phyloP scores from a whole-genome alignment of 2,113 vertebrate species.

The Glaucidium brasilianum region DNA sequence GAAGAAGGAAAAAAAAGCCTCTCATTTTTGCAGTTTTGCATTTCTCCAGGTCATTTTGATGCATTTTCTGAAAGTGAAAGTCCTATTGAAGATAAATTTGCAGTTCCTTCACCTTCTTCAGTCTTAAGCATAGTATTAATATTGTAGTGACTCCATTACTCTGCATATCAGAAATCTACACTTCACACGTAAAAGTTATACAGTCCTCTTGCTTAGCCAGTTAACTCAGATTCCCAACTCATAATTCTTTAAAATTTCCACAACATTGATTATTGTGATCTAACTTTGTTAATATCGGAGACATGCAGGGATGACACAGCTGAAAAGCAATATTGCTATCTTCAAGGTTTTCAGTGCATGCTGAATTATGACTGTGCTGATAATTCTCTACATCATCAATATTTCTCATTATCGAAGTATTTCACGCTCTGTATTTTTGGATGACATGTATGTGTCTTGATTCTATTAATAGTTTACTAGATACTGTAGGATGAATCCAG shows the following conservation, averaged over 20 bases:
- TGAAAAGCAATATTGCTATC: background rate
- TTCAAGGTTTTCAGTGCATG: background rate
- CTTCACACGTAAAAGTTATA: background rate
- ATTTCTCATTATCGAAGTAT: background rate
- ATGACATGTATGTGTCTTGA: background rate
- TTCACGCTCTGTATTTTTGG: background rate
- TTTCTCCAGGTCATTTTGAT: background rate
- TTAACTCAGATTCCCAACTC: background rate
- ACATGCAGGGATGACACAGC: background rate
- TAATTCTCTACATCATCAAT: background rate
- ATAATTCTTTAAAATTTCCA: accelerated
- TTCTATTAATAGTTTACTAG: background rate
- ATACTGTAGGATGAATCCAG: background rate
- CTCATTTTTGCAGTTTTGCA: background rate
- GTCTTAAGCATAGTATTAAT: background rate
- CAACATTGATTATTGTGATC: background rate
- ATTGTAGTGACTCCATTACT: background rate
- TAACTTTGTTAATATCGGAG: background rate
- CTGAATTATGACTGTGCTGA: background rate
- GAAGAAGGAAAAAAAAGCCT: background rate
- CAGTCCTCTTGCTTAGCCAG: background rate
- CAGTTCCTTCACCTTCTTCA: background rate
- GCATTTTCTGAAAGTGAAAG: background rate
- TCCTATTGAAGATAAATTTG: background rate
- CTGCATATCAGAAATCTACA: background rate